These are phyloP conservation scores for Eulemur albifrons DNA, from an alignment of 2,797 vertebrate genomes.

Conservation along the genomic window DNA sequence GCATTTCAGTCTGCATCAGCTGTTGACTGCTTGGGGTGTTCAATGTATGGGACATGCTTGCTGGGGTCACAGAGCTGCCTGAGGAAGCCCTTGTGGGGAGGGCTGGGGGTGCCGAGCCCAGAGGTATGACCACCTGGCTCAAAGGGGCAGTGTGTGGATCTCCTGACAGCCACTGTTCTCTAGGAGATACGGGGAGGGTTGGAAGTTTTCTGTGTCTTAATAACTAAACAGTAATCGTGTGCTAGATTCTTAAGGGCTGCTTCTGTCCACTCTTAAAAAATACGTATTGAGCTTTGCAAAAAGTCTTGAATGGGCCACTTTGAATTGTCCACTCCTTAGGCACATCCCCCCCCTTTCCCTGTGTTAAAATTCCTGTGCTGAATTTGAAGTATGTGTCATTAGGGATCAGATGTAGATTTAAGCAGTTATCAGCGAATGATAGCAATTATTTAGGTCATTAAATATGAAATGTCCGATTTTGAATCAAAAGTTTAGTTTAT, in stretches of 20 bases:
- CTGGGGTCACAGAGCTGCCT: neutral
- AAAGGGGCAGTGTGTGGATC: no score
- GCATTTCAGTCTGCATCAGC: neutral
- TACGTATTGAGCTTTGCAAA: neutral
- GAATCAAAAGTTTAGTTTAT: no score
- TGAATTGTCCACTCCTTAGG: neutral
- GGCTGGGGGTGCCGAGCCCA: neutral
- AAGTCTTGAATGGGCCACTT: neutral
- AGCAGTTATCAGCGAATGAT: neutral
- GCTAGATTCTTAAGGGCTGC: neutral
- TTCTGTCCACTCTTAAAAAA: neutral
- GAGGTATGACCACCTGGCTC: fast-evolving
- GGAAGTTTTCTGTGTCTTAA: neutral
- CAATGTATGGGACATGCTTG: fast-evolving
- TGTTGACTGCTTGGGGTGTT: neutral
- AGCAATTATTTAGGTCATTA: neutral
- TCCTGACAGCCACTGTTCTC: neutral
- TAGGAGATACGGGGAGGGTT: neutral
- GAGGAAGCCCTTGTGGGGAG: neutral
- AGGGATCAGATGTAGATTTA: neutral
- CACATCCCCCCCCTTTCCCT: neutral
- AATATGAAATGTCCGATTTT: no score
- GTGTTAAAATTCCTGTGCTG: neutral
- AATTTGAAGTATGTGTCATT: neutral
- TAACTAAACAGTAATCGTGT: neutral